Percentiles rank a stretch among this genome's conserved stretches.
Evolutionary conservation across 2,113 vertebrate genomes (phyloP).

Genomic region (Phalacrocorax pelagicus): DNA sequence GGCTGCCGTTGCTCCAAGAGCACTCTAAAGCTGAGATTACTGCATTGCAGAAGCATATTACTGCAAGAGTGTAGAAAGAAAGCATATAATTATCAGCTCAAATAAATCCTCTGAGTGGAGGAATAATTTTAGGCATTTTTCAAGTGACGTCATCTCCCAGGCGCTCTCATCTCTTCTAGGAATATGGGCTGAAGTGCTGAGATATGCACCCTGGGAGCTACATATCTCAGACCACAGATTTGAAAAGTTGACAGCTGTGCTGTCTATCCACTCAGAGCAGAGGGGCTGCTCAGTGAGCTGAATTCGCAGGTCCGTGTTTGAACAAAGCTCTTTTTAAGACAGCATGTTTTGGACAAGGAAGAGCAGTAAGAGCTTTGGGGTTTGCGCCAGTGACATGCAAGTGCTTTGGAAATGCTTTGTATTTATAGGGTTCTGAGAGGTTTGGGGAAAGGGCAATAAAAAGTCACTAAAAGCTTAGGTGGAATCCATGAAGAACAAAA

Average conservation of each 20-base stretch:
- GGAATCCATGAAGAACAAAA: not conserved
- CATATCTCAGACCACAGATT: not conserved
- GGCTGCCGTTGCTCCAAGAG: not conserved
- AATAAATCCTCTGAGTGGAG: not conserved
- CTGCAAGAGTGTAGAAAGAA: not conserved
- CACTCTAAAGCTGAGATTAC: not conserved
- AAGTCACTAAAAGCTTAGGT: not conserved
- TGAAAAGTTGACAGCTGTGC: not conserved
- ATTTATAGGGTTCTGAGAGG: not conserved
- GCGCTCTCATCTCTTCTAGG: not conserved
- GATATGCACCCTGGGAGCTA: not conserved
- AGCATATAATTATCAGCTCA: not conserved
- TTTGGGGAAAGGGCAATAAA: not conserved
- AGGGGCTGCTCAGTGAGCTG: accelerated
- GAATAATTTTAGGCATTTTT: not conserved
- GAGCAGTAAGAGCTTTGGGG: not conserved
- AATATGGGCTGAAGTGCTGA: not conserved
- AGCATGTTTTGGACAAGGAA: not conserved
- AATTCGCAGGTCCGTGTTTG: not conserved
- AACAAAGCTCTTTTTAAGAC: not conserved
- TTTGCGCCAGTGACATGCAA: not conserved
- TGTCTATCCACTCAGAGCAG: not conserved
- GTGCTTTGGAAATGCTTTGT: not conserved
- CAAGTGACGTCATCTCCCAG: not conserved
- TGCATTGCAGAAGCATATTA: not conserved